A percentile compares a stretch with the other conserved stretches of the same genome.
These are phyloP conservation scores for Trissolcus japonicus DNA, from an alignment of 2,888 invertebrate species.

Conservation along the genomic window DNA sequence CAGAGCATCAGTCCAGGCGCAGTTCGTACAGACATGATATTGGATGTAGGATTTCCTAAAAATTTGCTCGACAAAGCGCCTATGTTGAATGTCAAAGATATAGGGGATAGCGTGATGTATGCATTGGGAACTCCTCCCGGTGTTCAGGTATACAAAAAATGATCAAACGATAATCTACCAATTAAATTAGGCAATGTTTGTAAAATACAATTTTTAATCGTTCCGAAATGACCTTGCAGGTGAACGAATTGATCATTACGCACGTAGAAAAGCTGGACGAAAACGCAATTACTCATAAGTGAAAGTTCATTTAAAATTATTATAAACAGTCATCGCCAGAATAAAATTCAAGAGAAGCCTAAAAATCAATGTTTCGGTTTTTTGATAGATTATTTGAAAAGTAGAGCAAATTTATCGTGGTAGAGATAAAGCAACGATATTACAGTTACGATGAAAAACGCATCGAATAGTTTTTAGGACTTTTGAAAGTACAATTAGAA, in stretches of 20 bases:
- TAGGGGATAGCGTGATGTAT: slow-evolving; percentile 62
- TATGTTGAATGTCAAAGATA: slow-evolving; percentile 59
- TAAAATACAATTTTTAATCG: neutral
- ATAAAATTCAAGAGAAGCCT: neutral
- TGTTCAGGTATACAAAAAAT: slow-evolving; percentile 61
- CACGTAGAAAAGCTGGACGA: neutral
- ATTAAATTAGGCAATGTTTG: neutral
- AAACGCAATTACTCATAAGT: too few relatives aligned
- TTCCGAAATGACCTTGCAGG: neutral
- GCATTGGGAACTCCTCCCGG: slow-evolving; percentile 63
- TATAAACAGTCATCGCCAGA: neutral
- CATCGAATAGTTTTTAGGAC: too few relatives aligned
- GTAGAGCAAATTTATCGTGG: too few relatives aligned
- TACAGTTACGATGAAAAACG: too few relatives aligned
- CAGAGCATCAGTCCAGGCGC: slow-evolving; percentile 73
- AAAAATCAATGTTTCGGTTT: neutral
- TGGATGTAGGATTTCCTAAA: slow-evolving; percentile 57
- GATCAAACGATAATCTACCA: neutral
- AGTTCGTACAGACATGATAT: slow-evolving; percentile 66
- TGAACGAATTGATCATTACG: neutral
- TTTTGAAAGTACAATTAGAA: too few relatives aligned
- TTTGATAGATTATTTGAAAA: too few relatives aligned
- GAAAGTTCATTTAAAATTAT: neutral
- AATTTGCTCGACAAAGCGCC: slow-evolving; percentile 19
- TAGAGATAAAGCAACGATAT: too few relatives aligned